phyloP scores from a whole-genome alignment of 1,140 invertebrate species.

The Drosophila sulfurigaster region DNA sequence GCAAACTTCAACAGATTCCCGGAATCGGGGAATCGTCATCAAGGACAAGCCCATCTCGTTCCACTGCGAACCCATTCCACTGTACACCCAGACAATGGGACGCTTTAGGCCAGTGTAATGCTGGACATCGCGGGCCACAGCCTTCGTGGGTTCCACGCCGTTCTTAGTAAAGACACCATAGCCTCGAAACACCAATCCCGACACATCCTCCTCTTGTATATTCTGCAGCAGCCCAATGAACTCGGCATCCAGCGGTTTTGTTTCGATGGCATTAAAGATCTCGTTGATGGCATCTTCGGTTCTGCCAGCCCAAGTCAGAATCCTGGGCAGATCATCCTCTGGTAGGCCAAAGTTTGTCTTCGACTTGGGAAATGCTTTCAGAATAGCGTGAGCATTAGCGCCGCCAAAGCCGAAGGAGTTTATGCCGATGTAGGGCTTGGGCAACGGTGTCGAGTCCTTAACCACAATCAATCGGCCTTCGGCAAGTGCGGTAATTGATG shows the following conservation, averaged over 20 bases:
- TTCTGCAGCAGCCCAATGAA: slow-evolving; percentile 86
- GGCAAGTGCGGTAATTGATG: slow-evolving; percentile 89
- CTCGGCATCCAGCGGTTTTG: slow-evolving; percentile 87
- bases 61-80: slow-evolving; percentile 97
- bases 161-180: slow-evolving; percentile 86
- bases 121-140: slow-evolving; percentile 85
- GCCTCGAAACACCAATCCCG: slow-evolving; percentile 87
- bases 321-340: slow-evolving; percentile 86
- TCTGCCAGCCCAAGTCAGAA: slow-evolving; percentile 87
- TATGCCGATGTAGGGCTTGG: slow-evolving; percentile 88
- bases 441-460: slow-evolving; percentile 88
- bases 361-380: slow-evolving; percentile 87
- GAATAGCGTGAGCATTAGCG: slow-evolving; percentile 90
- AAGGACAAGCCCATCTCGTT: slow-evolving; percentile 90
- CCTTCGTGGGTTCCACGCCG: slow-evolving; percentile 84
- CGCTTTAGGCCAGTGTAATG: slow-evolving; percentile 87
- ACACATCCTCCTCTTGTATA: slow-evolving; percentile 86
- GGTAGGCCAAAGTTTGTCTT: slow-evolving; percentile 86
- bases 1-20: slow-evolving; percentile 90
- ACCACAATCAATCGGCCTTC: slow-evolving; percentile 91
- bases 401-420: slow-evolving; percentile 95
- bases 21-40: slow-evolving; percentile 89
- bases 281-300: slow-evolving; percentile 88
- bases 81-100: slow-evolving; percentile 95
- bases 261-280: slow-evolving; percentile 89